phyloP scores from a whole-genome alignment of 2,797 vertebrate species.

The Cyclopterus lumpus region DNA sequence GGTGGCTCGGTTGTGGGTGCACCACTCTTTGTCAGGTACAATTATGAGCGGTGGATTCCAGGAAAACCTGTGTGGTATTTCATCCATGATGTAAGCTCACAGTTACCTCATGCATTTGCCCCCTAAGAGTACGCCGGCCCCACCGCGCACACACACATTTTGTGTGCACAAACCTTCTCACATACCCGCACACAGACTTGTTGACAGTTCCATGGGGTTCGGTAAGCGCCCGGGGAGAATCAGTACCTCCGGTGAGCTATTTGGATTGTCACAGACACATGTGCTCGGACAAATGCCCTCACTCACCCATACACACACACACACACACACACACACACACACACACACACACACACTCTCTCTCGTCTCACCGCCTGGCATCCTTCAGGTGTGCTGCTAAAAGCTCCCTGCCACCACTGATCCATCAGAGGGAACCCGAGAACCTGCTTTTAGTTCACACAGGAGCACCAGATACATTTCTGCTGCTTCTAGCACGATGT shows the following conservation, averaged over 20 bases:
- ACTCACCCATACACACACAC: conserved; percentile 12
- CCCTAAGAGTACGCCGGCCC: conserved; percentile 16
- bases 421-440: conserved; percentile 73
- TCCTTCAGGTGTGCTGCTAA: conserved; percentile 68
- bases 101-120: conserved; percentile 75
- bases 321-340: conserved; percentile 8
- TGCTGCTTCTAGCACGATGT: conserved; percentile 60
- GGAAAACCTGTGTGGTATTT: conserved; percentile 79
- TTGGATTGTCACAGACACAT: conserved; percentile 39
- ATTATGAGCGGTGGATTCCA: conserved; percentile 76
- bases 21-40: conserved; percentile 78
- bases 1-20: conserved; percentile 74
- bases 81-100: conserved; percentile 74
- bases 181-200: conserved; percentile 20
- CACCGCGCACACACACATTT: conserved; percentile 24
- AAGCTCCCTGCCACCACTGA: conserved; percentile 68
- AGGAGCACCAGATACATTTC: conserved; percentile 66
- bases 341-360: neutral
- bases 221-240: conserved; percentile 43
- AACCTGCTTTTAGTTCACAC: conserved; percentile 65
- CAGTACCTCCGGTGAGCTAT: conserved; percentile 41
- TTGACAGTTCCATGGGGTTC: conserved; percentile 56
- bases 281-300: conserved; percentile 21
- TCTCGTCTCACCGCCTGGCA: conserved; percentile 41
- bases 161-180: conserved; percentile 31